A percentile compares a stretch with the other conserved stretches of the same genome.
Evolutionary conservation across 2,113 vertebrate species (phyloP).

Genomic region (Python bivittatus): DNA sequence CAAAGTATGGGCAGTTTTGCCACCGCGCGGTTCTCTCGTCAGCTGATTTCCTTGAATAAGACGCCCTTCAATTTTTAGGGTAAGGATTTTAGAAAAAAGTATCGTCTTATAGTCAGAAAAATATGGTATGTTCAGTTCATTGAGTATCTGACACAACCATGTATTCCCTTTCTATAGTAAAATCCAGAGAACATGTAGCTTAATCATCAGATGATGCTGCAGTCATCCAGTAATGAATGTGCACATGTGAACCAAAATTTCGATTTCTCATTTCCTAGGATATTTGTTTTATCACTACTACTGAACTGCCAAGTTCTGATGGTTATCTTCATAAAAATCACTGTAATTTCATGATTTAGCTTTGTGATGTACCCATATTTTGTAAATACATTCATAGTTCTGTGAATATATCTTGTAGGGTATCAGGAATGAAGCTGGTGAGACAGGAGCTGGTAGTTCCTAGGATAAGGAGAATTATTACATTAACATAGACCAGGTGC

Average conservation of each 20-base stretch:
- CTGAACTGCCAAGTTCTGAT: neutral
- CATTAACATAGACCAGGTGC: too few species aligned
- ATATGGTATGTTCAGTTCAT: neutral
- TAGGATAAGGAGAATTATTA: too few species aligned
- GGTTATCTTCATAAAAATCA: neutral
- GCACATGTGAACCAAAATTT: neutral
- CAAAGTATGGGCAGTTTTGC: too few species aligned
- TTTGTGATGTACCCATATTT: too few species aligned
- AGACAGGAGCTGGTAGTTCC: too few species aligned
- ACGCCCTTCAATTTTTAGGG: too few species aligned
- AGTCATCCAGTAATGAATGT: neutral
- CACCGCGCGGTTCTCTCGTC: too few species aligned
- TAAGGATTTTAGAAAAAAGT: too few species aligned
- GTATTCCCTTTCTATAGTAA: neutral
- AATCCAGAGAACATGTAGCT: neutral
- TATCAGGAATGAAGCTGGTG: neutral
- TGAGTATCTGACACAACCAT: neutral
- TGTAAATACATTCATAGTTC: neutral
- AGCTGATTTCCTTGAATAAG: too few species aligned
- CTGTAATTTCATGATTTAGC: neutral
- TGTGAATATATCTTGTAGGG: neutral
- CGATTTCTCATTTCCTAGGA: neutral
- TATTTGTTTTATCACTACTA: neutral
- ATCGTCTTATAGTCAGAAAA: too few species aligned
- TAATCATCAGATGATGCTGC: neutral